These are phyloP conservation scores for Nephrotoma flavescens DNA, from an alignment of 2,888 invertebrate genomes.

Conservation along the genomic window DNA sequence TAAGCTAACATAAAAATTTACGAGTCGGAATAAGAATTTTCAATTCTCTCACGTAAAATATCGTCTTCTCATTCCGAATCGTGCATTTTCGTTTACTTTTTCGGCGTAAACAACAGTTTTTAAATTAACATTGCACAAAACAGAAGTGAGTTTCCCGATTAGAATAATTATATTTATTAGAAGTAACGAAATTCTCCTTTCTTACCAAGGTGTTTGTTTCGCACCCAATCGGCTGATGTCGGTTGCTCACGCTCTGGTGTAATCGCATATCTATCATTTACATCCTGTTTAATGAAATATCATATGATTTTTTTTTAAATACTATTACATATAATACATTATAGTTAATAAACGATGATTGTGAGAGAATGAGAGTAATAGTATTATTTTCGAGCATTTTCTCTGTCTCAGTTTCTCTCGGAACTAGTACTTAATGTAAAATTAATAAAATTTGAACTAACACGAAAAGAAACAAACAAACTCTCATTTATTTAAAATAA, in stretches of 20 bases:
- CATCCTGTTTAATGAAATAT: background rate
- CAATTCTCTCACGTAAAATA: background rate
- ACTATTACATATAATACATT: no score
- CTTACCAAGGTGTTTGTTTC: conserved; percentile 78
- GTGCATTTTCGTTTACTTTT: background rate
- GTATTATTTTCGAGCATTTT: no score
- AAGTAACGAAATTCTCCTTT: conserved; percentile 92
- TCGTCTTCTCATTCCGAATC: background rate
- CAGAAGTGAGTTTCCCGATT: background rate
- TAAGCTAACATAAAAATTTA: background rate
- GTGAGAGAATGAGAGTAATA: no score
- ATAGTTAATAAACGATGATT: no score
- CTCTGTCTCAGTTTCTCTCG: no score
- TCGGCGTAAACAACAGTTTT: background rate
- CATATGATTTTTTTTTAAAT: no score
- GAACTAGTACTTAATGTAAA: no score
- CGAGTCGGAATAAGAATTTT: background rate
- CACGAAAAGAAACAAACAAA: no score
- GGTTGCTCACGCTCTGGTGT: background rate
- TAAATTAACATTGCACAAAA: conserved; percentile 1
- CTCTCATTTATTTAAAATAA: no score
- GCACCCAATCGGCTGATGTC: conserved; percentile 65
- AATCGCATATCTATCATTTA: background rate
- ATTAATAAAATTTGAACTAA: no score
- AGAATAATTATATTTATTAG: conserved; percentile 32